Evolutionary conservation across 2,113 vertebrate genomes (phyloP).

Genomic region (Tylochromis polylepis): DNA sequence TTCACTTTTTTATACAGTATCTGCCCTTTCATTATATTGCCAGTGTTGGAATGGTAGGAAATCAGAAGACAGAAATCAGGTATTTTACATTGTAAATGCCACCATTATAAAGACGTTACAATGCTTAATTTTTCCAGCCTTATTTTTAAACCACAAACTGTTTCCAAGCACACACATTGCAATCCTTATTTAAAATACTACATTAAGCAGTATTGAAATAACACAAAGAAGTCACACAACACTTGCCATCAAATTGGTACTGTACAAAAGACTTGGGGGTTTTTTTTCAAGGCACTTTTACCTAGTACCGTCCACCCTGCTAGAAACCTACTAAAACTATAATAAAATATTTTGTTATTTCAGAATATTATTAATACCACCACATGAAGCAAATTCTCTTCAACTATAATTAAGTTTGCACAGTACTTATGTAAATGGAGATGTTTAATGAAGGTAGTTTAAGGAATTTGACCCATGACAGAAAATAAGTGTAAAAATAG

Average conservation of each 20-base stretch:
- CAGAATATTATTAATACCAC: neutral
- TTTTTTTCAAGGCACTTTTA: neutral
- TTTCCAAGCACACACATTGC: neutral
- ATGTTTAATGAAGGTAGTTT: neutral
- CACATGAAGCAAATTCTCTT: neutral
- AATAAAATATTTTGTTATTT: neutral
- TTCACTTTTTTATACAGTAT: neutral
- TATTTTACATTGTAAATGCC: neutral
- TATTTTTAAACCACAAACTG: neutral
- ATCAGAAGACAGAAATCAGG: neutral
- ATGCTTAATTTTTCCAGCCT: neutral
- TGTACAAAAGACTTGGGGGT: neutral
- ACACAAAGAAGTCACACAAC: neutral
- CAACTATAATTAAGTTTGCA: neutral
- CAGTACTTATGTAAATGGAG: neutral
- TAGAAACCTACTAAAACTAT: neutral
- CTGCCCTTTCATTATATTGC: neutral
- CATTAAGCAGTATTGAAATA: neutral
- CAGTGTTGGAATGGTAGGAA: neutral
- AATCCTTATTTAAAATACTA: neutral
- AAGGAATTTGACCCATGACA: neutral
- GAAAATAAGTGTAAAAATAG: neutral
- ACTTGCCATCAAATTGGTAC: neutral
- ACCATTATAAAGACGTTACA: neutral
- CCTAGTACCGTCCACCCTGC: neutral